phyloP scores from a whole-genome alignment of 2,888 invertebrate genomes.

The Lumbricus terrestris region DNA sequence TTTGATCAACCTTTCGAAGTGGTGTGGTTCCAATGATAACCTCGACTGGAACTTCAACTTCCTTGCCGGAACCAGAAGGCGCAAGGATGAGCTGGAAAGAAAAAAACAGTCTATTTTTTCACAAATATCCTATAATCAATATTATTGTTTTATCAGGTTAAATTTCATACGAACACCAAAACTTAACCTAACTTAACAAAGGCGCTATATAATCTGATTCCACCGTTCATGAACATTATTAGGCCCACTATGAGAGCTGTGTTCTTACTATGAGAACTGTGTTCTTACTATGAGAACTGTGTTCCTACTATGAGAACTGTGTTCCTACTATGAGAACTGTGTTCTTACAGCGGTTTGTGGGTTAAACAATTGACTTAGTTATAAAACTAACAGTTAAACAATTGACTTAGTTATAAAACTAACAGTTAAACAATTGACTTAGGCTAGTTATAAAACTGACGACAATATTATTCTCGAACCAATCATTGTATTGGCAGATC shows the following conservation, averaged over 20 bases:
- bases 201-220: neutral
- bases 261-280: no score
- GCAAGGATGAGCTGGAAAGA: constrained; percentile 45
- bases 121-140: neutral
- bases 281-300: no score
- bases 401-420: no score
- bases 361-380: no score
- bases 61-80: constrained; percentile 50
- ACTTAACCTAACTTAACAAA: neutral
- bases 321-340: no score
- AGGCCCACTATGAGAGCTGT: neutral
- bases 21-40: constrained; percentile 51
- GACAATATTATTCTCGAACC: no score
- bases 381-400: no score
- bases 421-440: no score
- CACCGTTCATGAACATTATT: neutral
- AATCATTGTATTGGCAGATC: no score
- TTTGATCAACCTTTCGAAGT: constrained; percentile 34
- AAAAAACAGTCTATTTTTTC: neutral
- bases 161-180: neutral
- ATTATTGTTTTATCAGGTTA: neutral
- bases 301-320: no score
- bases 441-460: no score
- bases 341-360: no score
- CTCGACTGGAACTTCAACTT: constrained; percentile 48